Evolutionary conservation across 1,140 invertebrate species (phyloP).

Genomic region (Orchesella cincta): DNA sequence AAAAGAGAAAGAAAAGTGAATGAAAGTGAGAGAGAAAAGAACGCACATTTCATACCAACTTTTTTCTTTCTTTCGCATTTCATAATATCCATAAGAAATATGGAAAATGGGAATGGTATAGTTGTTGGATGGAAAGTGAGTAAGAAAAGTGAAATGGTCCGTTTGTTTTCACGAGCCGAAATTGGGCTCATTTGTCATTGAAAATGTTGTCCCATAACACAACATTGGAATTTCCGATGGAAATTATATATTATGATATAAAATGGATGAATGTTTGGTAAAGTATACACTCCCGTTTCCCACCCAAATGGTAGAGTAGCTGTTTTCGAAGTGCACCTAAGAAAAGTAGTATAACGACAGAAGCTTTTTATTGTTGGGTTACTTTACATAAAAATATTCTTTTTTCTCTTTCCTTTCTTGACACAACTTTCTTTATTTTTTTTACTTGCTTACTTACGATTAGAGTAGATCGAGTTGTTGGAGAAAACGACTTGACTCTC

Average conservation of each 20-base stretch:
- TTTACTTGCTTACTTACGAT: no score
- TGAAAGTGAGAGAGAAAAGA: slow-evolving; percentile 1
- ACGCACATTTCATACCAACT: slow-evolving; percentile 9
- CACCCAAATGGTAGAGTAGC: no score
- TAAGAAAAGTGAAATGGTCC: slow-evolving; percentile 25
- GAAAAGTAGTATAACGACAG: neutral
- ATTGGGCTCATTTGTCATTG: slow-evolving; percentile 44
- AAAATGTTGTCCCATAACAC: slow-evolving; percentile 29
- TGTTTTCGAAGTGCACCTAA: no score
- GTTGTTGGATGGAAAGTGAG: neutral
- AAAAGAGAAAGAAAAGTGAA: neutral
- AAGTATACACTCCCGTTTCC: no score
- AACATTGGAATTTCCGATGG: slow-evolving; percentile 5
- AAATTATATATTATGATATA: slow-evolving; percentile 15
- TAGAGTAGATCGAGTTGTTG: neutral
- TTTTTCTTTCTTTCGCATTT: slow-evolving; percentile 4
- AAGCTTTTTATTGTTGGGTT: neutral
- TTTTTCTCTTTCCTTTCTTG: neutral
- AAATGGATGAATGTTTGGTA: slow-evolving; percentile 3
- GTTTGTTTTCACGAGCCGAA: slow-evolving; percentile 24
- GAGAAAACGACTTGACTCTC: no score
- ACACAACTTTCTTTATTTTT: no score
- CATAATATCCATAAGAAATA: slow-evolving; percentile 16
- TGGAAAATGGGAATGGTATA: neutral
- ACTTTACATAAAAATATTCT: neutral